phyloP scores from a whole-genome alignment of 2,113 vertebrate species.

The Hymenochirus boettgeri region DNA sequence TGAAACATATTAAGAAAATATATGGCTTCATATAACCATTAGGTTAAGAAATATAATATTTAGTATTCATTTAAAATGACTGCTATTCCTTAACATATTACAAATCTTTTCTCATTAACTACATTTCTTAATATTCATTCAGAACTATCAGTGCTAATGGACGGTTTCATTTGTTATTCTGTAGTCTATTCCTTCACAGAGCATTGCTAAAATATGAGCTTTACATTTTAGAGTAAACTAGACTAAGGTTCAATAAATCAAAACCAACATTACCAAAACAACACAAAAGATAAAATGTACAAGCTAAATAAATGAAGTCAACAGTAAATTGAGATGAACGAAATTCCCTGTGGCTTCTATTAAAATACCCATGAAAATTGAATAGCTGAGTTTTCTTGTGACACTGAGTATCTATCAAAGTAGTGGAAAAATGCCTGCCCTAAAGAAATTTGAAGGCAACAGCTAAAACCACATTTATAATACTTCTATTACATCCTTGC shows the following conservation, averaged over 20 bases:
- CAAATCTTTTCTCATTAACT: background rate
- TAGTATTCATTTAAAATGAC: conserved; percentile 4
- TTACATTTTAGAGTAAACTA: conserved; percentile 16
- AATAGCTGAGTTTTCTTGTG: conserved; percentile 24
- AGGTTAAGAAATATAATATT: conserved; percentile 21
- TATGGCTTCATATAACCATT: conserved; percentile 17
- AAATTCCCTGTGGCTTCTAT: conserved; percentile 30
- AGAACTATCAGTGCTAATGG: conserved; percentile 12
- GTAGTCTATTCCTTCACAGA: background rate
- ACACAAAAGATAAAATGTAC: conserved; percentile 14
- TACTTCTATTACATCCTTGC: conserved; percentile 22
- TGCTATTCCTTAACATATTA: conserved; percentile 12
- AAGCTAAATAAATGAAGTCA: conserved; percentile 32
- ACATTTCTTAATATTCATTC: conserved; percentile 14
- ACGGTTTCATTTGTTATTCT: background rate
- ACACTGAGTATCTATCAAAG: conserved; percentile 32
- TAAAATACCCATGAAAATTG: conserved; percentile 35
- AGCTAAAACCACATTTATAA: conserved; percentile 17
- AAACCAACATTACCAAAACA: conserved; percentile 11
- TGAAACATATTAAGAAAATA: too few relatives aligned
- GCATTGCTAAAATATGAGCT: conserved; percentile 19
- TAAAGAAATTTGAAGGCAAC: conserved; percentile 12
- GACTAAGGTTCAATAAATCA: conserved; percentile 27
- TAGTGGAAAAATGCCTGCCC: conserved; percentile 7
- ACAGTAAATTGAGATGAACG: conserved; percentile 30